phyloP scores from a whole-genome alignment of 2,797 vertebrate species.

The Eleutherodactylus coqui region DNA sequence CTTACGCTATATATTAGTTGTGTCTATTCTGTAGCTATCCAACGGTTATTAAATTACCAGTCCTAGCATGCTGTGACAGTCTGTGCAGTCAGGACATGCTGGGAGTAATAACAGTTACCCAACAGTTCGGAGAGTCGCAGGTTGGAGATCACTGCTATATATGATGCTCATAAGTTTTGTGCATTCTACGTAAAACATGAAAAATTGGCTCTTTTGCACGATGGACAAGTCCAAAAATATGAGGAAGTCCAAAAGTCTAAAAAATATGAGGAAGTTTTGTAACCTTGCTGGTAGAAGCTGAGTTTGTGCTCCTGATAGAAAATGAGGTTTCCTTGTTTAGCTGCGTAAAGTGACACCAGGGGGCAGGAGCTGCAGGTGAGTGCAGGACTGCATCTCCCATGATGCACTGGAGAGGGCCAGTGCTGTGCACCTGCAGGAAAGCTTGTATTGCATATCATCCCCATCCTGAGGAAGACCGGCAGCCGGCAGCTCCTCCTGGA shows the following conservation, averaged over 20 bases:
- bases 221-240: not conserved
- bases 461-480: not conserved
- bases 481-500: not conserved
- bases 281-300: not conserved
- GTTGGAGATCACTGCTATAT: not conserved
- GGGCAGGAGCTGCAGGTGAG: not conserved
- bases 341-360: not conserved
- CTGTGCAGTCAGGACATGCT: not conserved
- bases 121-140: too few relatives aligned
- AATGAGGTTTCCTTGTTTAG: not conserved
- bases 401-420: constrained; percentile 11
- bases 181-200: too few relatives aligned
- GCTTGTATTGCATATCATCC: not conserved
- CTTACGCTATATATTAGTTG: too few relatives aligned
- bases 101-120: not conserved
- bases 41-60: too few relatives aligned
- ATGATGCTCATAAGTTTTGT: not conserved
- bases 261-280: not conserved
- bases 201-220: not conserved
- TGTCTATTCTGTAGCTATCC: too few relatives aligned
- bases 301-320: not conserved
- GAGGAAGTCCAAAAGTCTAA: not conserved
- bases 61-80: too few relatives aligned
- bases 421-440: not conserved
- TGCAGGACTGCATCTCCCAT: constrained; percentile 48